These are phyloP conservation scores for Agriopis leucophaearia DNA, from an alignment of 2,888 invertebrate species.

Conservation along the genomic window DNA sequence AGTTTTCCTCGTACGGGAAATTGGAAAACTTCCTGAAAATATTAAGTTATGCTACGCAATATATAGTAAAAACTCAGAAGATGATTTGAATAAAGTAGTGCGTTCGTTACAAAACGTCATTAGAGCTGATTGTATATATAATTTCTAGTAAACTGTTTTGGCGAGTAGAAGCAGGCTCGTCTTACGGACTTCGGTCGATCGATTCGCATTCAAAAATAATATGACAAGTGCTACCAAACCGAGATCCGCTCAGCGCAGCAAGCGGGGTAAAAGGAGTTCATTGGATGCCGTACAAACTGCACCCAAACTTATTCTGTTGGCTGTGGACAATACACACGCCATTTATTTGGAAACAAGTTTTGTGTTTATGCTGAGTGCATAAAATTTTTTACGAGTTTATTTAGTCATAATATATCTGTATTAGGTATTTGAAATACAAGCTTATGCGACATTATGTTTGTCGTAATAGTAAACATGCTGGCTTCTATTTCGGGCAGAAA, in stretches of 20 bases:
- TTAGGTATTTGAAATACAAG: not conserved
- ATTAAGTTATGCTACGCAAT: not conserved
- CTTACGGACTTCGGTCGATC: not conserved
- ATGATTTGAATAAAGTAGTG: not conserved
- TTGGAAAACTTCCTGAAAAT: not conserved
- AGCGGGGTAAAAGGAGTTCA: not conserved
- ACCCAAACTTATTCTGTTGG: not conserved
- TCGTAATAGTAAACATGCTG: too few relatives aligned
- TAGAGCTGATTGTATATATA: not conserved
- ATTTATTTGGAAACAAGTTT: not conserved
- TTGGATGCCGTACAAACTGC: not conserved
- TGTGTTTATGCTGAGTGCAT: not conserved
- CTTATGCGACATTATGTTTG: too few relatives aligned
- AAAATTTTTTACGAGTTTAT: not conserved
- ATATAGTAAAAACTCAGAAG: not conserved
- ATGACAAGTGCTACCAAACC: not conserved
- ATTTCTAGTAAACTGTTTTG: not conserved
- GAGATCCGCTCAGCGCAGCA: not conserved
- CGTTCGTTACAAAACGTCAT: not conserved
- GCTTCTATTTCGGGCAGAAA: too few relatives aligned
- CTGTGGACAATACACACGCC: too few relatives aligned
- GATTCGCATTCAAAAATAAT: not conserved
- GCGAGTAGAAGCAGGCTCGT: not conserved
- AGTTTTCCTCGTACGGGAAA: not conserved
- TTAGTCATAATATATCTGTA: too few relatives aligned